Evolutionary conservation across 2,797 vertebrate species (phyloP).

Genomic region (Sarcoramphus papa): DNA sequence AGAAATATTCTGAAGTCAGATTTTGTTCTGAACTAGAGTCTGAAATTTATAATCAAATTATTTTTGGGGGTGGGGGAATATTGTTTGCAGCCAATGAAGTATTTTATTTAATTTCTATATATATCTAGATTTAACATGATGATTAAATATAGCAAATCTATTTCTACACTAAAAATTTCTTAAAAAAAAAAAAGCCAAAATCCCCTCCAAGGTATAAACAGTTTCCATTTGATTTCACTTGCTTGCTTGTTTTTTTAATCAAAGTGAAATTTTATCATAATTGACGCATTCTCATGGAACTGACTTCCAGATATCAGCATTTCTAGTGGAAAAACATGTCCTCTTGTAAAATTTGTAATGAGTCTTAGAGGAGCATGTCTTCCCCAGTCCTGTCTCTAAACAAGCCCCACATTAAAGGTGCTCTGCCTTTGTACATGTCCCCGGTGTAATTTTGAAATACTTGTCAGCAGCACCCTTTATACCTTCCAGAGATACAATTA

Average conservation of each 20-base stretch:
- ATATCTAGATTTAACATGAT: not conserved
- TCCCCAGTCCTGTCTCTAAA: not conserved
- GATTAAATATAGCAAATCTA: not conserved
- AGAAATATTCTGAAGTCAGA: not conserved
- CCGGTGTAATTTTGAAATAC: not conserved
- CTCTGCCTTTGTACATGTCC: not conserved
- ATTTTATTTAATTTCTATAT: not conserved
- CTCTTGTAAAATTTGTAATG: not conserved
- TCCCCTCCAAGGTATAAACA: not conserved
- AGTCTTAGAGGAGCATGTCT: not conserved
- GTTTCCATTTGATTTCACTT: not conserved
- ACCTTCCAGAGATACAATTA: not conserved
- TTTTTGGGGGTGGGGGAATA: accelerated
- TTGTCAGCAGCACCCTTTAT: not conserved
- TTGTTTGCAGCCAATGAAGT: not conserved
- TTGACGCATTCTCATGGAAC: not conserved
- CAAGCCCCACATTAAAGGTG: not conserved
- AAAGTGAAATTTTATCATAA: not conserved
- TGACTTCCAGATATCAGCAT: not conserved
- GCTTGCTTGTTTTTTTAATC: not conserved
- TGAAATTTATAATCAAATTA: not conserved
- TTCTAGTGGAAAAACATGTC: not conserved
- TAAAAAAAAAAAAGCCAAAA: not conserved
- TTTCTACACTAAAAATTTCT: not conserved
- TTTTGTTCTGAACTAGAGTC: not conserved